Evolutionary conservation across 2,113 vertebrate genomes (phyloP), one percentile per base, ranked within the genome.

Genomic region (Cyprinodon tularosa): DNA sequence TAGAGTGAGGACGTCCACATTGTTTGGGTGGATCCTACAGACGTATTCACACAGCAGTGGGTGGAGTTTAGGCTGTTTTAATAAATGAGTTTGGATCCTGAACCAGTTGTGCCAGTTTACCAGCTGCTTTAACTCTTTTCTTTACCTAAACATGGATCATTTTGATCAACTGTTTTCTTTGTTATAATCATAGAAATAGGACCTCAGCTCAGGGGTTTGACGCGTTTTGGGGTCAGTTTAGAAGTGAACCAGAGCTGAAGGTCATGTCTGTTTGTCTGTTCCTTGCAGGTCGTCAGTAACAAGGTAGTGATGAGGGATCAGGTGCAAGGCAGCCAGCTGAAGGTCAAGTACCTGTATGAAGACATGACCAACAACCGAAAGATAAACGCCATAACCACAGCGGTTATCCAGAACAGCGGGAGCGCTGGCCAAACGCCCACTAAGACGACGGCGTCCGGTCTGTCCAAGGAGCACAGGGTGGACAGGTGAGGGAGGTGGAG

Each of bases 341-440:
- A 98, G 92, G 95, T 97, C 66, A 97, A 98, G 84, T 96, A 98
- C 68, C 81, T 98, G 44, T 98, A 97, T 83, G 97, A 99, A 85
- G 97, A 99, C 87, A 92, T 95, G 2, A 72, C 82, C 77, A 95
- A 95, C 88, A 97, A 94, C 87, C 93, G 94, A 64, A 96, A 96
- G 85, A 84, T 92, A 4, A 94, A 91, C 15, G 83, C 90, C 20
- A 37, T 93, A 57, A 85, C 95, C 62, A 96, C 95, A 53, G 13
- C 90, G 37, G 84, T 93, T 48, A 94, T 95, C 42, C 92, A 93
- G 10, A 90, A 94, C 78, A 72, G 72, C 22, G 86, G 86, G 72
- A 88, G 85, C 82, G 61, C 91, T 7, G 83, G 91, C 62, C 89
- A 88, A 38, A 78, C 82, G 13, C 87, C 95, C 7, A 95, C 93